Conservation (phyloP, 2,888 invertebrate genomes). For the Polymixis flavicincta region DNA sequence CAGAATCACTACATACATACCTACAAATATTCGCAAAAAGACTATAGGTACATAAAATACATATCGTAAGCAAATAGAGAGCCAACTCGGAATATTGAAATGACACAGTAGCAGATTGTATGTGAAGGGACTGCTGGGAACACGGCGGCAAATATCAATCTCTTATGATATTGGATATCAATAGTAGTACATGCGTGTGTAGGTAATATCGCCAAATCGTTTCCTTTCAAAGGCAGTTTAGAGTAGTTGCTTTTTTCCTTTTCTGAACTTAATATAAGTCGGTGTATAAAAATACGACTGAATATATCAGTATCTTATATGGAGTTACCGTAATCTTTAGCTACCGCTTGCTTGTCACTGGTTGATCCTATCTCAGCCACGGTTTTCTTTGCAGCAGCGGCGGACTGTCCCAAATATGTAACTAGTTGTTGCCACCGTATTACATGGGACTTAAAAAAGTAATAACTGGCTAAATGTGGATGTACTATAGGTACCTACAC, state of each 20-base stretch:
- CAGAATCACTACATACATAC: slow-evolving; percentile 6
- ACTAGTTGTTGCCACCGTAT: neutral
- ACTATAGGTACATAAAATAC: slow-evolving; percentile 16
- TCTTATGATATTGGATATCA: slow-evolving; percentile 55
- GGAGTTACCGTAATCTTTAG: neutral
- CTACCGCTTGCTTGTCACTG: neutral
- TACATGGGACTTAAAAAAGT: no score
- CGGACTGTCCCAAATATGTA: neutral
- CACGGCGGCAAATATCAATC: slow-evolving; percentile 47
- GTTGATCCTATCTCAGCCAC: neutral
- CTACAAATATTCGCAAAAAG: slow-evolving; percentile 6
- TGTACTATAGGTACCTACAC: neutral
- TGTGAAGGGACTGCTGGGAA: slow-evolving; percentile 19
- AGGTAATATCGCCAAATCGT: slow-evolving; percentile 38
- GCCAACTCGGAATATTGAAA: slow-evolving; percentile 36
- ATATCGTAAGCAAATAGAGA: slow-evolving; percentile 32
- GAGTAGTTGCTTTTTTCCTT: neutral
- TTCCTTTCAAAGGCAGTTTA: slow-evolving; percentile 28
- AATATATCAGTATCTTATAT: neutral
- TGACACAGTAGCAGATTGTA: slow-evolving; percentile 39
- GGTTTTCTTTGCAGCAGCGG: no score
- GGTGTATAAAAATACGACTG: neutral
- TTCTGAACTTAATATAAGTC: slow-evolving; percentile 7
- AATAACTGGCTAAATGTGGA: no score
- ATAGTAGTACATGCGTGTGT: slow-evolving; percentile 16